These are phyloP conservation scores for Hydropsyche betteni DNA, from an alignment of 2,888 invertebrate genomes.

Conservation along the genomic window DNA sequence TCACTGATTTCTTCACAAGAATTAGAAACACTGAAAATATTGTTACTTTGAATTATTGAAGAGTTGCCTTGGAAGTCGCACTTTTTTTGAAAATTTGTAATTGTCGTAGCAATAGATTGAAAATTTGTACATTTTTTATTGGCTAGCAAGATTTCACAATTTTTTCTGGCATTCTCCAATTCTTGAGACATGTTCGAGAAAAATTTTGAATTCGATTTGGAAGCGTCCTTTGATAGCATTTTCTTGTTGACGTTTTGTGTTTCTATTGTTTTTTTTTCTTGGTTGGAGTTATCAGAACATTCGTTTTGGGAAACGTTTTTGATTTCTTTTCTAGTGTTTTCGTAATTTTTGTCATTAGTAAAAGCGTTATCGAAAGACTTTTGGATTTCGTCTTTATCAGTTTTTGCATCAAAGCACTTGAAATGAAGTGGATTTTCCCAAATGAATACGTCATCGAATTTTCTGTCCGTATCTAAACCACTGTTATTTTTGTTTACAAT, in stretches of 20 bases:
- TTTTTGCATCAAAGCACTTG: conserved; percentile 60
- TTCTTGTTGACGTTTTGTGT: background rate
- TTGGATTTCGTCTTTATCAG: conserved; percentile 6
- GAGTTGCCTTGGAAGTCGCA: conserved; percentile 56
- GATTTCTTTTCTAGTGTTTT: conserved; percentile 5
- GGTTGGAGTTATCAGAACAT: background rate
- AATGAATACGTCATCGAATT: conserved; percentile 73
- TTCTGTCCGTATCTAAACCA: background rate
- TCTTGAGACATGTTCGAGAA: conserved; percentile 66
- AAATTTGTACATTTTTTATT: conserved; percentile 60
- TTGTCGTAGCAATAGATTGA: conserved; percentile 65
- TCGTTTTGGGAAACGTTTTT: conserved; percentile 5
- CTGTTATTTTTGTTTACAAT: background rate
- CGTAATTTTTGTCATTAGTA: background rate
- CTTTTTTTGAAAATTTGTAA: conserved; percentile 65
- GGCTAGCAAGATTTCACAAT: conserved; percentile 62
- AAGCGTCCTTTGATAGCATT: conserved; percentile 52
- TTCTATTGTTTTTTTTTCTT: background rate
- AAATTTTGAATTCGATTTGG: conserved; percentile 57
- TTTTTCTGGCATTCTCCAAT: conserved; percentile 63
- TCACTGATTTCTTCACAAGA: conserved; percentile 54
- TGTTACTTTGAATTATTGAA: conserved; percentile 50
- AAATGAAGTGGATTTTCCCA: conserved; percentile 83
- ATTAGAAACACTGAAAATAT: conserved; percentile 40
- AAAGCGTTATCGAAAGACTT: conserved; percentile 1